Evolutionary conservation across 2,797 vertebrate species (phyloP).

Genomic region (Gadopsis bispinosus): DNA sequence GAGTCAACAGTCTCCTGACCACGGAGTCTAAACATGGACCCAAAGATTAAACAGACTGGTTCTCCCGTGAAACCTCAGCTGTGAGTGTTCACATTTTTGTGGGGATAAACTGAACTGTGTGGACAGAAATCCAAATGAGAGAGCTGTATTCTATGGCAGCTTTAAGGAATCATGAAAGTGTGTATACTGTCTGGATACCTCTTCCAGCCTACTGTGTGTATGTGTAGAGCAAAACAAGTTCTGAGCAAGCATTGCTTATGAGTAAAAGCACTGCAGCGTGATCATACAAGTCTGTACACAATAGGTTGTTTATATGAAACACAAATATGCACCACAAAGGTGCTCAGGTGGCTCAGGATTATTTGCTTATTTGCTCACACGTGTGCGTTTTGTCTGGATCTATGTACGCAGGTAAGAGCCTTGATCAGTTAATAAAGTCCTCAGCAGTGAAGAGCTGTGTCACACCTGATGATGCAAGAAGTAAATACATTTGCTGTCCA

Average conservation of each 20-base stretch:
- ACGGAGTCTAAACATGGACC: conserved; percentile 36
- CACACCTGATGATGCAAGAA: neutral
- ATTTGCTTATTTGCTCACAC: too few relatives aligned
- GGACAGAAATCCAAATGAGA: neutral
- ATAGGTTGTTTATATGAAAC: neutral
- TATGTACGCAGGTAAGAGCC: neutral
- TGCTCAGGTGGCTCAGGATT: neutral
- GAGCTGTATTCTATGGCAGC: neutral
- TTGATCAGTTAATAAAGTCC: neutral
- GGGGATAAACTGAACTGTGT: neutral
- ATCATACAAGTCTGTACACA: neutral
- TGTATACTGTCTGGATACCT: too few relatives aligned
- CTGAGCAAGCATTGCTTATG: conserved; percentile 1
- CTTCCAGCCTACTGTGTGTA: too few relatives aligned
- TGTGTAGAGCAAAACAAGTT: neutral
- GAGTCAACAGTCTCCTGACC: conserved; percentile 54
- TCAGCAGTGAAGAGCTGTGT: neutral
- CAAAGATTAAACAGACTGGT: conserved; percentile 12
- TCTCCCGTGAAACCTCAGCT: conserved; percentile 33
- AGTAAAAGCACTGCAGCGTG: neutral
- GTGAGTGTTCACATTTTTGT: conserved; percentile 40
- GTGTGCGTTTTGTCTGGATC: neutral
- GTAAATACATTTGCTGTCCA: neutral
- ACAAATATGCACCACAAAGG: conserved; percentile 9
- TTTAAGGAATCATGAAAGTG: neutral